Percentiles rank a stretch among this genome's conserved stretches.
Conservation (phyloP, 1,140 invertebrate species). For the Thereuonema tuberculata region DNA sequence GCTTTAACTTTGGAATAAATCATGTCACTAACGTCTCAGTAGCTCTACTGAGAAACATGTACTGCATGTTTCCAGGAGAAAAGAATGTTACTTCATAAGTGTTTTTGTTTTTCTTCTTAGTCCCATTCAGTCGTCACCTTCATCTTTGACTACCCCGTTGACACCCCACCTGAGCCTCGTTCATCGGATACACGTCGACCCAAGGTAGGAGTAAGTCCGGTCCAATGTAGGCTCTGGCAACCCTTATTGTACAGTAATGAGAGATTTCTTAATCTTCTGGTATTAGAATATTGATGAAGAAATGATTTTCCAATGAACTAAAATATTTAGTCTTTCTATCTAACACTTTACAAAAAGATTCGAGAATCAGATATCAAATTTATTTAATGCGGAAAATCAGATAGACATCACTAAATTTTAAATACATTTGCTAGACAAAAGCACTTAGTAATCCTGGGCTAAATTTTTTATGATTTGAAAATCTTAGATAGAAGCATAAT, state of each 20-base stretch:
- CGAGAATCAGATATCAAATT: neutral
- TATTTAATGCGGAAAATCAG: neutral
- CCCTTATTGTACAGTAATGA: neutral
- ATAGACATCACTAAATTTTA: too few relatives aligned
- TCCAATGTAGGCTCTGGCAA: too few relatives aligned
- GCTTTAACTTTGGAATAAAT: too few relatives aligned
- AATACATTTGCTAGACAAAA: too few relatives aligned
- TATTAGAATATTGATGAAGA: neutral
- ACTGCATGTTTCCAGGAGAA: too few relatives aligned
- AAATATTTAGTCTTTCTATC: neutral
- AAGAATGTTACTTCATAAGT: neutral
- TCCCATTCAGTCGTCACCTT: neutral
- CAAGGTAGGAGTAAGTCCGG: neutral
- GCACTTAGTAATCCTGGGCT: too few relatives aligned
- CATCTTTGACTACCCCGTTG: slow-evolving; percentile 4
- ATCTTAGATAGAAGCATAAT: too few relatives aligned
- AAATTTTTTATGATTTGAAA: too few relatives aligned
- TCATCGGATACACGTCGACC: neutral
- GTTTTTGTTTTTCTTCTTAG: neutral
- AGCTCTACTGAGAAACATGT: too few relatives aligned
- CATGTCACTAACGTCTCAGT: too few relatives aligned
- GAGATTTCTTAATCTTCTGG: neutral
- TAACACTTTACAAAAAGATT: neutral
- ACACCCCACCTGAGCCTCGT: neutral
- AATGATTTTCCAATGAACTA: neutral